Conservation (phyloP, 2,888 invertebrate species). For the Chrysolina haemoptera region DNA sequence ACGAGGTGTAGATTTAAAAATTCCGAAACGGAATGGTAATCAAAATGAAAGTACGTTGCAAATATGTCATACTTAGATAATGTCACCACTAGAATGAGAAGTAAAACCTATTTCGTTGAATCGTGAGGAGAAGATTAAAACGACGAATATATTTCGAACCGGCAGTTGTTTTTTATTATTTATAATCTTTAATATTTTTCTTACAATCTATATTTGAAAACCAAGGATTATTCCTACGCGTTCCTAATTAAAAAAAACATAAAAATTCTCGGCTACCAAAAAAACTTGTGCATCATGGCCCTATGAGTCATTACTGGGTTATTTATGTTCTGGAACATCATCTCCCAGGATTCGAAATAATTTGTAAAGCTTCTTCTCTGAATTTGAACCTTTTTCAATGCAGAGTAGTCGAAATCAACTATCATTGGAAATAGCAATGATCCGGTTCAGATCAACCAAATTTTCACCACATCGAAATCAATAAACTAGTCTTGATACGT, state of each 20-base stretch:
- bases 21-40: slow-evolving; percentile 17
- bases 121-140: background rate
- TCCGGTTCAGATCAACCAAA: background rate
- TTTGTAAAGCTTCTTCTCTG: background rate
- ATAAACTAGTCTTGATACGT: too few relatives aligned
- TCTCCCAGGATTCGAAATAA: background rate
- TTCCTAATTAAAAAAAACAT: background rate
- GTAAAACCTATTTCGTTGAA: background rate
- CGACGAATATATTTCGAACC: background rate
- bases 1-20: slow-evolving; percentile 10
- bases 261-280: background rate
- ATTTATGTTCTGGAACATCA: background rate
- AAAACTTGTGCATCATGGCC: background rate
- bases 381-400: background rate
- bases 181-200: background rate
- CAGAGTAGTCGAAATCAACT: background rate
- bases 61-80: slow-evolving; percentile 16
- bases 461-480: background rate
- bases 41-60: slow-evolving; percentile 19
- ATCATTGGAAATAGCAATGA: background rate
- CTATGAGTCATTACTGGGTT: background rate
- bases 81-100: slow-evolving; percentile 1
- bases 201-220: slow-evolving; percentile 8
- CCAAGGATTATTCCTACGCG: slow-evolving; percentile 6
- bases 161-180: background rate